A percentile compares a stretch with the other conserved stretches of the same genome.
These are phyloP conservation scores for Brachymystax lenok DNA, from an alignment of 2,797 vertebrate genomes.

Conservation along the genomic window DNA sequence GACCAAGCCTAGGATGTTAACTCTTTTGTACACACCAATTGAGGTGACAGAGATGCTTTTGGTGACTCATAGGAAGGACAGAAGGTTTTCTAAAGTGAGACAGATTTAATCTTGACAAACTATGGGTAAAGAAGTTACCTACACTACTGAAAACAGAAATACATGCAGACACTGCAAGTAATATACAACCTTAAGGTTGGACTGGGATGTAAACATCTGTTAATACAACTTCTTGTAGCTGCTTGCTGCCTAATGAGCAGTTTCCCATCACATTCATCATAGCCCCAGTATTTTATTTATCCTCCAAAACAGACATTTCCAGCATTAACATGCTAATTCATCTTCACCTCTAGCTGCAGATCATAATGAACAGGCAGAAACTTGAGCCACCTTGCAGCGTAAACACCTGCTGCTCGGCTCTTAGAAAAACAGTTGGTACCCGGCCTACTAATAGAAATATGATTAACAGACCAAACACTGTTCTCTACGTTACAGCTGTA, in stretches of 20 bases:
- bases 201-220: neutral
- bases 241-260: slow-evolving; percentile 2
- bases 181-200: neutral
- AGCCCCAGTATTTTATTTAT: neutral
- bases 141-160: neutral
- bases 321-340: slow-evolving; percentile 23
- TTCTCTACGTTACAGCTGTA: slow-evolving; percentile 10
- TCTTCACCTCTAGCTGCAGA: slow-evolving; percentile 8
- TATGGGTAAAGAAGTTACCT: neutral
- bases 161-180: neutral
- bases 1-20: neutral
- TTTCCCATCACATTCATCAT: slow-evolving; percentile 8
- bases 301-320: slow-evolving; percentile 18
- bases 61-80: slow-evolving; percentile 20
- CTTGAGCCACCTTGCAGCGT: slow-evolving; percentile 3
- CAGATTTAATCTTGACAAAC: slow-evolving; percentile 2
- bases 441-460: neutral
- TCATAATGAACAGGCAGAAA: slow-evolving; percentile 19
- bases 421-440: neutral
- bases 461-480: slow-evolving; percentile 21
- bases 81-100: slow-evolving; percentile 5
- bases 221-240: neutral
- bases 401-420: too few relatives aligned
- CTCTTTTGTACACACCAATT: neutral
- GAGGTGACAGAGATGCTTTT: slow-evolving; percentile 18